phyloP scores from a whole-genome alignment of 2,113 vertebrate genomes.

The Pseudorasbora parva region DNA sequence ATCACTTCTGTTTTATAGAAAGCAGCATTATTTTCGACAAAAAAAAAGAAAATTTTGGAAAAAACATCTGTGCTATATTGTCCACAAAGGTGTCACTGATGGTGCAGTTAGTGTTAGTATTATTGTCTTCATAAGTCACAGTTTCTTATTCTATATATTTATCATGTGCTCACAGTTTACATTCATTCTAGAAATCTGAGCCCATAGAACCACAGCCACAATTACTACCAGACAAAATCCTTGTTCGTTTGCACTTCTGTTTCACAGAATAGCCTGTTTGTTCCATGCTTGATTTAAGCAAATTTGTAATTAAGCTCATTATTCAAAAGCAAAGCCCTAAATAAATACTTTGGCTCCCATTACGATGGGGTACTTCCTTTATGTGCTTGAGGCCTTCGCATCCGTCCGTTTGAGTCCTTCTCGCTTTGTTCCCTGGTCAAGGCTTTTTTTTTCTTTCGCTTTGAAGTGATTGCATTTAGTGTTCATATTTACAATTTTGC shows the following conservation, averaged over 20 bases:
- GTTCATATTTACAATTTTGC: slow-evolving; percentile 30
- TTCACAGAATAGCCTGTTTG: slow-evolving; percentile 50
- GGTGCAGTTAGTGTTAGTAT: slow-evolving; percentile 63
- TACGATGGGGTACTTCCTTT: neutral
- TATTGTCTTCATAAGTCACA: slow-evolving; percentile 59
- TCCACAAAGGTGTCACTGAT: slow-evolving; percentile 51
- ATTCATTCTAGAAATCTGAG: slow-evolving; percentile 73
- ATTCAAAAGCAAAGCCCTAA: slow-evolving; percentile 41
- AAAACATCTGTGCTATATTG: slow-evolving; percentile 50
- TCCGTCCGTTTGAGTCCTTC: neutral
- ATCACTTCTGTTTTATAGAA: slow-evolving; percentile 49
- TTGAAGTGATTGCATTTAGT: slow-evolving; percentile 38
- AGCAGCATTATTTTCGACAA: slow-evolving; percentile 50
- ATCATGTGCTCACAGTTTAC: slow-evolving; percentile 69
- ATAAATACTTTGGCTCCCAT: slow-evolving; percentile 49
- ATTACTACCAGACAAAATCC: slow-evolving; percentile 12
- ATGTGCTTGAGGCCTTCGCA: slow-evolving; percentile 53
- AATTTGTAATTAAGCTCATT: slow-evolving; percentile 35
- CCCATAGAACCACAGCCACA: slow-evolving; percentile 59
- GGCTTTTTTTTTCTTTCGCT: neutral
- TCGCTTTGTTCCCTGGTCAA: slow-evolving; percentile 40
- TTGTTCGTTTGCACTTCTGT: neutral
- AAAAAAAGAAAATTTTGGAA: slow-evolving; percentile 31
- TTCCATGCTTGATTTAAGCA: slow-evolving; percentile 55
- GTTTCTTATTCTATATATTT: slow-evolving; percentile 60